phyloP scores from a whole-genome alignment of 2,113 vertebrate genomes.

The Eleginops maclovinus region DNA sequence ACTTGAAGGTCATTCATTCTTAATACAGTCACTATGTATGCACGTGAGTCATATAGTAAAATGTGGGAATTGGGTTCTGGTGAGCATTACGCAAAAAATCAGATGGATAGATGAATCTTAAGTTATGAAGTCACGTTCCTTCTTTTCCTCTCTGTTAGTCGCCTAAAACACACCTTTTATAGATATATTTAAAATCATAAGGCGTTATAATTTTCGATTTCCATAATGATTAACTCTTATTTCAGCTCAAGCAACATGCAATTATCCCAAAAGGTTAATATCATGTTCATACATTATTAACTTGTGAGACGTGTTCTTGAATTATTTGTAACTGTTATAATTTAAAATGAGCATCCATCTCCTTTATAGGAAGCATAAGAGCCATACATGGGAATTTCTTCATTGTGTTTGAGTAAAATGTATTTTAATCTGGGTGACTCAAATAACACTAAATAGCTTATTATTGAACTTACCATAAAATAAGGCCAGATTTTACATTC shows the following conservation, averaged over 20 bases:
- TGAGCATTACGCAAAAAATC: neutral
- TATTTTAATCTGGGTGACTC: neutral
- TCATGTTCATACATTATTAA: neutral
- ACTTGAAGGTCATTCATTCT: neutral
- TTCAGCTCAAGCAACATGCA: neutral
- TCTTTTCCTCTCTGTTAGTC: neutral
- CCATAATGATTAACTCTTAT: neutral
- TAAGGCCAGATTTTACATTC: no score
- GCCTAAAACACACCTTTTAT: neutral
- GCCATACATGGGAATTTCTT: neutral
- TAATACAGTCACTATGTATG: neutral
- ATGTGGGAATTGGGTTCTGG: no score
- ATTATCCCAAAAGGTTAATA: neutral
- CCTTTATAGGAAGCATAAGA: neutral
- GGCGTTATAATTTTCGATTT: neutral
- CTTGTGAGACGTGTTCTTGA: neutral
- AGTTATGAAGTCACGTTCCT: neutral
- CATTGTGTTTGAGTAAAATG: neutral
- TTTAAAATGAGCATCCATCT: neutral
- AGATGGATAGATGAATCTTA: neutral
- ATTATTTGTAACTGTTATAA: neutral
- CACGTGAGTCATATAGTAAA: neutral
- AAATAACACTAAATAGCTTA: neutral
- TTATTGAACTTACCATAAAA: neutral
- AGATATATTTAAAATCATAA: neutral